Base-by-base conservation (phyloP, 2,797 vertebrate species). In the Lithobates pipiens region DNA sequence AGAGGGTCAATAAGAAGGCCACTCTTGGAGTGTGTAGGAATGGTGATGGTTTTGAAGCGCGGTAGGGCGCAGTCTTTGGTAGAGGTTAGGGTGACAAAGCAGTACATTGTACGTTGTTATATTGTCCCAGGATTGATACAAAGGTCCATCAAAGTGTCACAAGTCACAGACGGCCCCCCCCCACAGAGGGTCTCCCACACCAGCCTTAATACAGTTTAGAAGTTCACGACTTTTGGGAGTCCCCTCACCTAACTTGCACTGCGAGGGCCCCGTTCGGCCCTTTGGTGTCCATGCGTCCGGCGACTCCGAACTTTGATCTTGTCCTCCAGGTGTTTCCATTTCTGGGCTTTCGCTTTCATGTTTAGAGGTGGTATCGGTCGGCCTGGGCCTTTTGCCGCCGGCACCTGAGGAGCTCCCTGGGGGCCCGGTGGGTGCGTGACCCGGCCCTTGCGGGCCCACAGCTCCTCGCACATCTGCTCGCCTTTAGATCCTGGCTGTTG, bases 381-480 rank as follows among this genome's bases (percentile, higher is more conserved):
- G 44, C 74, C 42, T 23, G 69, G 39, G 91, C 94, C 86, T 94
- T 95, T 50, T 92, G 93, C n/a, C 92, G 92, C 61, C 74, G 80
- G 75, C 15, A 92, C 93, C 0, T 93, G 88, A 11, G 85, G 75
- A 9, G 80, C 39, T 91, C 94, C 86, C 94, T 95, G 54, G 92
- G 94, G 36, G 93, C 93, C 85, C 9, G 85, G 75, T 44, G 86
- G 93, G 1, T 92, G 88, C 3, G 69, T 46, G 18, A 61, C 27
- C 23, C 80, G 68, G 27, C 93, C 94, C 84, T 95, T 95, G 25
- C 94, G 94, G 23, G 94, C 93, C 97, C 97, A 97, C 69, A 96
- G 93, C 82, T 95, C 95, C 91, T 96, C 95, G 18, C 98, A 99
- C 84, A 96, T 95, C 88, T 96, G 96, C 90, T 96, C 96, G 0